These are phyloP conservation scores for Xylota sylvarum DNA, from an alignment of 2,888 invertebrate species.

Conservation along the genomic window DNA sequence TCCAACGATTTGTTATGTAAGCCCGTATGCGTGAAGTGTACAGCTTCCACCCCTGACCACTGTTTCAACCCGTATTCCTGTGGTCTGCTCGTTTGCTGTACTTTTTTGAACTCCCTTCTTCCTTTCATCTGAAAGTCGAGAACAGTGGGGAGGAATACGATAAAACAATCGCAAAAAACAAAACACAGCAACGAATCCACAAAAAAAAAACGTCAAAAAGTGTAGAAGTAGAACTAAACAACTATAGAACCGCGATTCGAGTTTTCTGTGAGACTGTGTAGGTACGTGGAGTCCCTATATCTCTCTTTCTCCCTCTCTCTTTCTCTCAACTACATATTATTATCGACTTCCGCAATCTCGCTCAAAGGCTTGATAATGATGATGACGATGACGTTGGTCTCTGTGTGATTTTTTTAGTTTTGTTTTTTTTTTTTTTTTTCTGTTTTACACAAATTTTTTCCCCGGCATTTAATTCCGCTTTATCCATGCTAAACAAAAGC, in stretches of 20 bases:
- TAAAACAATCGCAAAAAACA: constrained; percentile 45
- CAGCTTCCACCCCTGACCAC: constrained; percentile 20
- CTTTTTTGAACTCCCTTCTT: not conserved
- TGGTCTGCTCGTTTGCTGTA: not conserved
- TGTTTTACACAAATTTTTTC: constrained; percentile 16
- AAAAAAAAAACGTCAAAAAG: constrained; percentile 23
- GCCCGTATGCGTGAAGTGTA: constrained; percentile 14
- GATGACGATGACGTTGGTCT: constrained; percentile 60
- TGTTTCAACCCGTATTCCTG: too few species aligned
- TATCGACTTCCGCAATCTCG: constrained; percentile 76
- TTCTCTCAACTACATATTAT: constrained; percentile 63
- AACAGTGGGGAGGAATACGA: constrained; percentile 6
- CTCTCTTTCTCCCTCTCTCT: too few species aligned
- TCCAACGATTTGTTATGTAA: constrained; percentile 36
- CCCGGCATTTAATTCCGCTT: constrained; percentile 41
- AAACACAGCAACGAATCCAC: too few species aligned
- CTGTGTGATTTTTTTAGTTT: constrained; percentile 20
- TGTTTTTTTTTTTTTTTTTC: constrained; percentile 17
- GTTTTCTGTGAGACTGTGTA: constrained; percentile 45
- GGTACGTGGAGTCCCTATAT: constrained; percentile 43
- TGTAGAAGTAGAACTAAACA: constrained; percentile 22
- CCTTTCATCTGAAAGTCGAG: not conserved
- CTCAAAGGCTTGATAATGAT: constrained; percentile 72
- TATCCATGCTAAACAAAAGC: constrained; percentile 29
- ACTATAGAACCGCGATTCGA: constrained; percentile 37